Conservation (phyloP, 2,888 invertebrate genomes). For the Perithous albicinctus region DNA sequence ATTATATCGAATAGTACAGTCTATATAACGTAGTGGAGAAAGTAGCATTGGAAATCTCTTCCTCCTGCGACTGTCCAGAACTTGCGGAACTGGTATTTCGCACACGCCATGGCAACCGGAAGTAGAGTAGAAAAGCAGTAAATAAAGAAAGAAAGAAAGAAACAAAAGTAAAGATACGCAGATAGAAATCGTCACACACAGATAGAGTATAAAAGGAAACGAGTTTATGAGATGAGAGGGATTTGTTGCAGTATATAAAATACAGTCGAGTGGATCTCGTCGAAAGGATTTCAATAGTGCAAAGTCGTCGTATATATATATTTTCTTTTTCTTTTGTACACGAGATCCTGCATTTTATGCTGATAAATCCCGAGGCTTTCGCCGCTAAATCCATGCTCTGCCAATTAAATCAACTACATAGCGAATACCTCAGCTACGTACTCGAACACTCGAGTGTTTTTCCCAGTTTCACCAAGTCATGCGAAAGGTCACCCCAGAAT, state of each 20-base stretch:
- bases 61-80: constrained; percentile 50
- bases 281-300: constrained; percentile 5
- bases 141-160: constrained; percentile 19
- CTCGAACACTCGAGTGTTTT: constrained; percentile 43
- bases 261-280: constrained; percentile 29
- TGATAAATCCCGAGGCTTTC: constrained; percentile 42
- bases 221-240: constrained; percentile 57
- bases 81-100: constrained; percentile 57
- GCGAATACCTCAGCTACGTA: constrained; percentile 41
- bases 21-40: constrained; percentile 42
- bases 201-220: constrained; percentile 15
- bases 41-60: constrained; percentile 56
- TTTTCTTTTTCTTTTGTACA: background rate
- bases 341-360: constrained; percentile 1
- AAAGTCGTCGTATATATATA: constrained; percentile 5
- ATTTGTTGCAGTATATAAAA: constrained; percentile 32
- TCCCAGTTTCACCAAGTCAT: constrained; percentile 54
- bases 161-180: constrained; percentile 12
- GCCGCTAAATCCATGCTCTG: constrained; percentile 57
- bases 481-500: constrained; percentile 55
- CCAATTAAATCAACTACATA: constrained; percentile 54
- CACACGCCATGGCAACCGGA: constrained; percentile 49
- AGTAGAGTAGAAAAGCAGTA: constrained; percentile 49
- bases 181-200: constrained; percentile 47
- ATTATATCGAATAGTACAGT: constrained; percentile 10